Base-by-base conservation (phyloP, 2,888 invertebrate species). In the Prosapia bicincta region DNA sequence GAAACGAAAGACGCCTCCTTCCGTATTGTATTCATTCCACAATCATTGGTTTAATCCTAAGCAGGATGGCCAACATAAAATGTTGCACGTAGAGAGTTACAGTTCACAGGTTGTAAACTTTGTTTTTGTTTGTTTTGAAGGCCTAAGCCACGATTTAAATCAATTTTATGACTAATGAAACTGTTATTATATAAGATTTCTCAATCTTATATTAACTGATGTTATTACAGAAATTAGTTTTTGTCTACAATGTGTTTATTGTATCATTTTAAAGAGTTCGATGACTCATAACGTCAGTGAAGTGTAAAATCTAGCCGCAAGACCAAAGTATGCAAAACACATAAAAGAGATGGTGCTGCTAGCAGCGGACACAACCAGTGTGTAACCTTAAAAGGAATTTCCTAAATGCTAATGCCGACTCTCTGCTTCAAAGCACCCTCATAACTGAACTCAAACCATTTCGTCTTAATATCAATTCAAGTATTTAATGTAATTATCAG, bases 311-410 rank as follows among this genome's bases (percentile, higher is more conserved):
- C 20, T 54, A 13, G 54, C 54, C 54, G 54, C 54, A 54, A 20
- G n/a, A n/a, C n/a, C n/a, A n/a, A n/a, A n/a, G 54, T 54, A 54
- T 54, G 54, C 54, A 54, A 54, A 54, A 54, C 20, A 54, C 54
- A 54, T 54, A 54, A 38, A 6, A 54, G 54, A 54, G 54, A 54
- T 54, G 54, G 54, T 54, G 54, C 54, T 54, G 54, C 54, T 54
- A 13, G 54, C 20, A 20, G 20, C 38, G 54, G 7, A 54, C 54
- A 54, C 20, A n/a, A 54, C 20, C 54, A 54, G 54, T 20, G n/a
- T 54, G n/a, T 54, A 54, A 54, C 54, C 54, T 54, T 54, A 54
- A 54, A 54, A 54, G 54, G 54, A 54, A 54, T 54, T 54, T 54
- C 54, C 54, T 54, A 54, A 54, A 54, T 54, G 9, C 6, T 54